Percentiles rank a stretch among this genome's conserved stretches.
Evolutionary conservation across 2,888 invertebrate genomes (phyloP).

Genomic region (Mimachlamys varia): DNA sequence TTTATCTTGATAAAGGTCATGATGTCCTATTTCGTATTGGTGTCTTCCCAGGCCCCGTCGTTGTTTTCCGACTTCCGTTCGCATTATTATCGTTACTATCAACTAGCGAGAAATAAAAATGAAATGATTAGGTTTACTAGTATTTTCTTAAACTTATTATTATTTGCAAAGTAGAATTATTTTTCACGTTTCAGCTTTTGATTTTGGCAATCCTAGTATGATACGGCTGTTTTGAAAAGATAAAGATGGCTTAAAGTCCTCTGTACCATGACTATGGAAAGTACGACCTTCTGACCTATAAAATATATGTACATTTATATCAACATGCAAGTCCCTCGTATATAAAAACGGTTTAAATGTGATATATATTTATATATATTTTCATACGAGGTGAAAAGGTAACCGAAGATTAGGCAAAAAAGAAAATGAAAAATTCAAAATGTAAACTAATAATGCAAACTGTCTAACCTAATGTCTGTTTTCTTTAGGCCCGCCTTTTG

Average conservation of each 20-base stretch:
- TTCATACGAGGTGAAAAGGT: constrained; percentile 31
- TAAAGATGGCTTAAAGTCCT: background rate
- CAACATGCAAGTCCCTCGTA: too few relatives aligned
- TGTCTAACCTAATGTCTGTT: constrained; percentile 26
- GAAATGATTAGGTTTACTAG: too few relatives aligned
- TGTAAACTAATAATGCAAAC: constrained; percentile 26
- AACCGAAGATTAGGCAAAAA: constrained; percentile 12
- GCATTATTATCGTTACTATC: too few relatives aligned
- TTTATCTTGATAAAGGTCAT: too few relatives aligned
- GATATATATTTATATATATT: background rate
- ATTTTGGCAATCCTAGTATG: background rate
- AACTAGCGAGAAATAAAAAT: too few relatives aligned
- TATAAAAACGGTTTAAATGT: background rate
- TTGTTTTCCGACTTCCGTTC: too few relatives aligned
- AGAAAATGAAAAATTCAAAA: constrained; percentile 23
- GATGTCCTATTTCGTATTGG: too few relatives aligned
- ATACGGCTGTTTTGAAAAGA: background rate
- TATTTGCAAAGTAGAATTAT: too few relatives aligned
- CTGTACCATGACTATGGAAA: background rate
- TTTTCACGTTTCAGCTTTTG: background rate
- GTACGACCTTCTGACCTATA: background rate
- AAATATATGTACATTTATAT: background rate
- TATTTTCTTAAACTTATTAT: too few relatives aligned
- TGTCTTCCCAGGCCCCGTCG: too few relatives aligned
- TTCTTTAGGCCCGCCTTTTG: constrained; percentile 25